A percentile compares a stretch with the other conserved stretches of the same genome.
These are phyloP conservation scores for Etheostoma perlongum DNA, from an alignment of 2,797 vertebrate genomes.

Conservation along the genomic window DNA sequence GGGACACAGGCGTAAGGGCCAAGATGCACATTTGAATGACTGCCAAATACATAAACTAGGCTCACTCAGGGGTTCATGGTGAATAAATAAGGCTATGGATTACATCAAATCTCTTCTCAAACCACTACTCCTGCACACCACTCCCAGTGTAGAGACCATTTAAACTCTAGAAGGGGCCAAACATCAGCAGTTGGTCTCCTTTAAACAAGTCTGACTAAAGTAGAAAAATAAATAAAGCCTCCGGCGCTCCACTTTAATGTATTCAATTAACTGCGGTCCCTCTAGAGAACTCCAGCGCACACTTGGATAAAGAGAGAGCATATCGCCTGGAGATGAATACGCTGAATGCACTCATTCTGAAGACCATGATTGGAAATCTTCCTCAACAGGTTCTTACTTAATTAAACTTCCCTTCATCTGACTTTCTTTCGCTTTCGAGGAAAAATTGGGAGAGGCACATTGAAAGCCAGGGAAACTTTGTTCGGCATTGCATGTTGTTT, in stretches of 20 bases:
- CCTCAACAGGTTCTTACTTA: constrained; percentile 89
- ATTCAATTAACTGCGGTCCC: constrained; percentile 90
- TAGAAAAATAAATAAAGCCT: constrained; percentile 90
- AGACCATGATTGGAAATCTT: constrained; percentile 87
- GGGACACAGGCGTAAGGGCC: constrained; percentile 56
- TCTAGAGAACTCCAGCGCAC: constrained; percentile 85
- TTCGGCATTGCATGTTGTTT: constrained; percentile 78
- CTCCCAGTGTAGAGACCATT: constrained; percentile 84
- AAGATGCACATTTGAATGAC: constrained; percentile 73
- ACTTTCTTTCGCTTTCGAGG: constrained; percentile 81
- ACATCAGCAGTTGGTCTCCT: constrained; percentile 87
- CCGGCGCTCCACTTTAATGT: constrained; percentile 87
- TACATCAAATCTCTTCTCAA: constrained; percentile 82
- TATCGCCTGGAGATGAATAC: constrained; percentile 87
- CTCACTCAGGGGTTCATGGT: constrained; percentile 81
- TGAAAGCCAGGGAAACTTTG: constrained; percentile 77
- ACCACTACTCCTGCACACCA: constrained; percentile 68
- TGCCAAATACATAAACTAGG: constrained; percentile 77
- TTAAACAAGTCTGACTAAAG: constrained; percentile 89
- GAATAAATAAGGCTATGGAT: constrained; percentile 87
- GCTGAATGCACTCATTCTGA: constrained; percentile 86
- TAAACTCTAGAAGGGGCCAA: constrained; percentile 82
- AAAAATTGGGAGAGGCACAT: constrained; percentile 76
- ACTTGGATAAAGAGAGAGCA: constrained; percentile 85
- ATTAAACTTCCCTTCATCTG: constrained; percentile 87